Evolutionary conservation across 2,888 invertebrate genomes (phyloP), one percentile per base, ranked within the genome.

Genomic region (Leptopilina syphax): DNA sequence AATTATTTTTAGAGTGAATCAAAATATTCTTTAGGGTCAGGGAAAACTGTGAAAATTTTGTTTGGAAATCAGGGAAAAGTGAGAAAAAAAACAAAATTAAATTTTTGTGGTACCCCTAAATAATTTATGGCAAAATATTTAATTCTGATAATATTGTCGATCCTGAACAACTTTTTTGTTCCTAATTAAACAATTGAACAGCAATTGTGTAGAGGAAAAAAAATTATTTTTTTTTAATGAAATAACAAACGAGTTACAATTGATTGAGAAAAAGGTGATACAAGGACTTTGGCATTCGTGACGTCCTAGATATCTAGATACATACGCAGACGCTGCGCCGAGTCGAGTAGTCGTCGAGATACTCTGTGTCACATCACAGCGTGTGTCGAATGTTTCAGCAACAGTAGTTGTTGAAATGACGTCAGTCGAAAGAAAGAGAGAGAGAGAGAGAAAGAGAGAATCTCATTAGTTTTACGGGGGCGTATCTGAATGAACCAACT

Each of bases 271-370:
- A 63, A 63, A 18, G 63, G 4, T 63, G 63, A 18, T 63, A 24
- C 63, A 54, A 70, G 50, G 70, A 70, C 54, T 54, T 70, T 3
- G 50, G 13, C 8, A 54, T 60, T 41, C 57, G 41, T 57, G 73
- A 73, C 73, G 73, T 73, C 57, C 57, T 10, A 73, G 73, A 73
- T 67, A 67, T 57, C 34, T 10, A 73, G 73, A 73, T 68, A 68
- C 12, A 63, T 63, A 18, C 63, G 18, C 50, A 50, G 47, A 68
- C 18, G 68, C 47, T 50, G 50, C 50, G 50, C 50, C 50, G 50
- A 10, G 50, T 50, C 12, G 50, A 50, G 12, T 50, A 50, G 50
- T 50, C 63, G 24, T 63, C 5, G 60, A 60, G n/a, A 5, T 8
- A 57, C 12, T 54, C 54, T 34, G 34, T 54, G 27, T 54, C 65